Conservation (phyloP, 2,797 vertebrate species). For the Atherinosoma microstoma region DNA sequence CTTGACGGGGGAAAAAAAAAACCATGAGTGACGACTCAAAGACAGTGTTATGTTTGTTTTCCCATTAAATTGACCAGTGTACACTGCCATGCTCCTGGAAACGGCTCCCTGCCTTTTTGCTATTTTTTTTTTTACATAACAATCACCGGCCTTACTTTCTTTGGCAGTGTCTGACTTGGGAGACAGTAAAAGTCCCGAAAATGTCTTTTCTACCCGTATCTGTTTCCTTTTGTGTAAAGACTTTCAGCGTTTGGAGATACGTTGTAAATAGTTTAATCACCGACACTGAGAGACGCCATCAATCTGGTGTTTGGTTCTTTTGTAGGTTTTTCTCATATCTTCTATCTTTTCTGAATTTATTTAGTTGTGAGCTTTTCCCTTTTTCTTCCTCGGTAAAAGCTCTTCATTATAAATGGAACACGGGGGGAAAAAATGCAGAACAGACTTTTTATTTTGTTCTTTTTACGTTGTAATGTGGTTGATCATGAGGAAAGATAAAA, state of each 20-base stretch:
- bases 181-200: slow-evolving; percentile 56
- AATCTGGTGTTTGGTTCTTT: slow-evolving; percentile 43
- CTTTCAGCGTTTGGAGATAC: slow-evolving; percentile 47
- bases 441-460: slow-evolving; percentile 4
- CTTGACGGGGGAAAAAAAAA: slow-evolving; percentile 37
- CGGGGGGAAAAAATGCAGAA: slow-evolving; percentile 13
- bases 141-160: slow-evolving; percentile 55
- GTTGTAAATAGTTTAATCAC: slow-evolving; percentile 71
- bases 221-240: slow-evolving; percentile 64
- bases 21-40: slow-evolving; percentile 39
- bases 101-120: slow-evolving; percentile 35
- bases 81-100: slow-evolving; percentile 49
- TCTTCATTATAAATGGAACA: neutral
- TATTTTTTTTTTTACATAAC: slow-evolving; percentile 42
- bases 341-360: slow-evolving; percentile 44
- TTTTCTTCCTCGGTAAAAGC: neutral
- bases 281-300: slow-evolving; percentile 55
- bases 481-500: slow-evolving; percentile 27
- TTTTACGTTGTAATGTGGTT: neutral
- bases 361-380: slow-evolving; percentile 26
- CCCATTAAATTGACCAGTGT: slow-evolving; percentile 66
- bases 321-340: slow-evolving; percentile 26
- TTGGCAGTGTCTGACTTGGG: slow-evolving; percentile 41
- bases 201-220: slow-evolving; percentile 53
- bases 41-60: slow-evolving; percentile 63